Evolutionary conservation across 2,797 vertebrate genomes (phyloP), one percentile per base, ranked within the genome.

Genomic region (Lindbergichthys nudifrons): DNA sequence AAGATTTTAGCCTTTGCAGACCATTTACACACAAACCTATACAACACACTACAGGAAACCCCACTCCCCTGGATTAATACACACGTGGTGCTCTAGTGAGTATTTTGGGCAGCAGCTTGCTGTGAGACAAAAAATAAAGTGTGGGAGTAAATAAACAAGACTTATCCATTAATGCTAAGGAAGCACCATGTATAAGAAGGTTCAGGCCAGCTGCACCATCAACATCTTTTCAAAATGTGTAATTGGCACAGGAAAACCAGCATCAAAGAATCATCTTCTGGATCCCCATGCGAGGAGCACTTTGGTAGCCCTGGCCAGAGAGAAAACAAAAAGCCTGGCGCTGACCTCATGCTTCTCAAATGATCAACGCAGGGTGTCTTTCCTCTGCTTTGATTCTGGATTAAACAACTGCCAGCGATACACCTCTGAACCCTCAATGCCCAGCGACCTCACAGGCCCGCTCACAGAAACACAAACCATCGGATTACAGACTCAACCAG

Each of bases 321-420:
- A 30, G 23, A 46, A 51, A 43, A 21, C 32, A 43, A 10, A 13
- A 69, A 81, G 39, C 6, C 26, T 60, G 59, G 57, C 0, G 8
- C 23, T 43, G 69, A 79, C 63, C 60, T 72, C 73, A 67, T 64
- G 69, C 71, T 50, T 57, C 66, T 87, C 56, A 32, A 56, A 59
- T 70, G 64, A 75, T 80, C 47, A 3, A 13, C 21, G 18, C 57
- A 47, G 32, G 52, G 0, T 8, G 57, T 57, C 36, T 73, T 18
- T n/a, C 26, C 66, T 19, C 58, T 1, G 54, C 78, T 83, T 85
- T 83, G 57, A 85, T 85, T 70, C 48, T 6, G 57, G 65, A 68
- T 79, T 69, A 83, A 45, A 50, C 69, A 66, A 78, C 56, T 61
- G 72, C 61, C 58, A 78, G 32, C 1, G 21, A 74, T 16, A 76